A percentile compares a stretch with the other conserved stretches of the same genome.
phyloP scores from a whole-genome alignment of 2,888 invertebrate species.

The Blastobasis lacticolella region DNA sequence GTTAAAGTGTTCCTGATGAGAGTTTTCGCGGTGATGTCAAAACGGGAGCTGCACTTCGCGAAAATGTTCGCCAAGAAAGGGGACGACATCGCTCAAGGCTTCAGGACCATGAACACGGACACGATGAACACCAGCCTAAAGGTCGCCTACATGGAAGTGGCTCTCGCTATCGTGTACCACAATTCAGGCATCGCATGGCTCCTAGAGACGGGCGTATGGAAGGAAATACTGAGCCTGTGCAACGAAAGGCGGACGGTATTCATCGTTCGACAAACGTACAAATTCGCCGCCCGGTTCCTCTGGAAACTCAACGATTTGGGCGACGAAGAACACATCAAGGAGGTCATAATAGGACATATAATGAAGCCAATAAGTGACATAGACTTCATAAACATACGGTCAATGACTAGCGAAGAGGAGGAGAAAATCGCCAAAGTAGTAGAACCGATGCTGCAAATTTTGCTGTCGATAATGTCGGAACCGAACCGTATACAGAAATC shows the following conservation, averaged over 20 bases:
- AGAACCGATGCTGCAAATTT: slow-evolving; percentile 72
- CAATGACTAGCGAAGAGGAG: slow-evolving; percentile 62
- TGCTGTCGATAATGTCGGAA: slow-evolving; percentile 70
- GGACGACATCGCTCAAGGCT: slow-evolving; percentile 31
- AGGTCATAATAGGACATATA: slow-evolving; percentile 73
- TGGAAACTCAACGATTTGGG: slow-evolving; percentile 67
- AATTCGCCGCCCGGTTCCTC: slow-evolving; percentile 75
- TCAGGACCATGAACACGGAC: slow-evolving; percentile 36
- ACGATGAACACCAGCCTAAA: slow-evolving; percentile 75
- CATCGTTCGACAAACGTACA: slow-evolving; percentile 78
- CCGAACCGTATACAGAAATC: slow-evolving; percentile 54
- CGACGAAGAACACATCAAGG: slow-evolving; percentile 64
- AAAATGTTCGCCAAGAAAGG: slow-evolving; percentile 59
- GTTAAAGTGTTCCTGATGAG: slow-evolving; percentile 77
- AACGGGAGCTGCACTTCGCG: slow-evolving; percentile 75
- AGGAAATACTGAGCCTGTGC: slow-evolving; percentile 75
- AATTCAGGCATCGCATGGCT: slow-evolving; percentile 79
- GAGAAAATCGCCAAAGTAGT: slow-evolving; percentile 67
- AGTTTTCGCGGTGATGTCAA: slow-evolving; percentile 73
- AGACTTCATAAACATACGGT: slow-evolving; percentile 63
- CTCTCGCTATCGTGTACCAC: slow-evolving; percentile 75
- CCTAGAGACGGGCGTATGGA: slow-evolving; percentile 77
- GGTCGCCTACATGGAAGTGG: slow-evolving; percentile 78
- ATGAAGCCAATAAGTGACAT: slow-evolving; percentile 74
- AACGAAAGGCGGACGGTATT: slow-evolving; percentile 81